phyloP scores from a whole-genome alignment of 2,888 invertebrate genomes.

The Drosophila rellima region DNA sequence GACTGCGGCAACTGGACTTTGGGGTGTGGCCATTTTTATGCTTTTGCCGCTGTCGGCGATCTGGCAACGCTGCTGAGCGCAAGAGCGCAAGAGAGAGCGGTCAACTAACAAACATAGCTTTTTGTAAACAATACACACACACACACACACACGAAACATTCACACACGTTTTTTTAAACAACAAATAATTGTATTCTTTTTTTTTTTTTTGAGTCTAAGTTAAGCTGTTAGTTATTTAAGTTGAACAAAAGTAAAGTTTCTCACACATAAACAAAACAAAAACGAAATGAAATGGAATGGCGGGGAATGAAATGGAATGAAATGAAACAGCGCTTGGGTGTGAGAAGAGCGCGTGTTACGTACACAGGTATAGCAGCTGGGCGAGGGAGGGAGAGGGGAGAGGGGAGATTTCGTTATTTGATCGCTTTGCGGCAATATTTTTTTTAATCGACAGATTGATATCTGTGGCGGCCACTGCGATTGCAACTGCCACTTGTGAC shows the following conservation, averaged over 20 bases:
- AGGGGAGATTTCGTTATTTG: constrained; percentile 20
- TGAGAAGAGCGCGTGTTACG: constrained; percentile 20
- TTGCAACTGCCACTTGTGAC: constrained; percentile 31
- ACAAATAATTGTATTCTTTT: constrained; percentile 15
- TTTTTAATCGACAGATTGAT: constrained; percentile 54
- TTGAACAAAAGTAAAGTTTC: constrained; percentile 50
- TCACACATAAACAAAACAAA: constrained; percentile 32
- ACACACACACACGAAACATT: constrained; percentile 14
- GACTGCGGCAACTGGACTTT: constrained; percentile 17
- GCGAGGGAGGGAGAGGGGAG: background rate
- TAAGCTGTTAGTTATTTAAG: constrained; percentile 41
- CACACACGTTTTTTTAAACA: constrained; percentile 5
- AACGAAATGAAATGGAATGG: constrained; percentile 8
- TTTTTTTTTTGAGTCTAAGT: constrained; percentile 47
- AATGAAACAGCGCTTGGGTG: constrained; percentile 30
- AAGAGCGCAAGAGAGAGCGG: constrained; percentile 6
- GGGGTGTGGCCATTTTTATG: constrained; percentile 53
- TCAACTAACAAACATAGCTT: constrained; percentile 50
- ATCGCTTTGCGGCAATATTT: constrained; percentile 57
- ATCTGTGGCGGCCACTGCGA: constrained; percentile 36
- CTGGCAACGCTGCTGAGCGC: constrained; percentile 58
- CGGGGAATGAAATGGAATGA: constrained; percentile 17
- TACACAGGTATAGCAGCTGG: background rate
- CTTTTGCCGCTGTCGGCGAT: constrained; percentile 21
- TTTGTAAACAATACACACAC: constrained; percentile 58